Conservation (phyloP, 2,797 vertebrate genomes). For the Hydrophis major region DNA sequence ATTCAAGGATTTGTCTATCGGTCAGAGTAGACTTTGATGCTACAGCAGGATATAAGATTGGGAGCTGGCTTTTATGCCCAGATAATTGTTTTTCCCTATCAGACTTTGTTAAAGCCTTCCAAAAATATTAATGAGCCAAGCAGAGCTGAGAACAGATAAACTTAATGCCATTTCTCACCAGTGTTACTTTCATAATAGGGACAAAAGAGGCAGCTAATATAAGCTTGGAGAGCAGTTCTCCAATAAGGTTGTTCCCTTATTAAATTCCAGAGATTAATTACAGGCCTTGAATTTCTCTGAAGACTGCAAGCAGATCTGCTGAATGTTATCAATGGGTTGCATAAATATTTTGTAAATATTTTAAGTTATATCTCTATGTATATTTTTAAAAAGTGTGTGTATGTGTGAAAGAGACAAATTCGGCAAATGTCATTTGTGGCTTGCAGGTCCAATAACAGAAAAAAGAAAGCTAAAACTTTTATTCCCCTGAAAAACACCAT, state of each 20-base stretch:
- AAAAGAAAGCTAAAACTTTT: conserved; percentile 70
- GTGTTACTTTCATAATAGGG: conserved; percentile 3
- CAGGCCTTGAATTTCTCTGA: conserved; percentile 48
- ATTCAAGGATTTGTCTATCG: background rate
- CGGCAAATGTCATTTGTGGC: conserved; percentile 34
- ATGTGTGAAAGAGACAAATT: background rate
- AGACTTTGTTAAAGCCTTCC: conserved; percentile 1
- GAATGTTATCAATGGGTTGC: conserved; percentile 70
- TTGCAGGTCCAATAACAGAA: conserved; percentile 58
- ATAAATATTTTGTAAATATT: conserved; percentile 72
- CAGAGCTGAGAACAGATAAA: background rate
- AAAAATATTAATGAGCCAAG: conserved; percentile 35
- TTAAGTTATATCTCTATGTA: conserved; percentile 46
- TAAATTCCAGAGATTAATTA: conserved; percentile 53
- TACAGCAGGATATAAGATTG: background rate
- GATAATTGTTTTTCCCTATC: background rate
- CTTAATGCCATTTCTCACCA: conserved; percentile 2
- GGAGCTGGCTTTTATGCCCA: background rate
- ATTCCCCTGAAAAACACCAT: conserved; percentile 63
- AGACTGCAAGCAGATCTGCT: conserved; percentile 56
- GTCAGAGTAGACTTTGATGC: background rate
- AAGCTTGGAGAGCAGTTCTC: conserved; percentile 43
- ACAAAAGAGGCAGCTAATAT: background rate
- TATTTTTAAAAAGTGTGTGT: background rate
- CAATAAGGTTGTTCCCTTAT: conserved; percentile 42